These are phyloP conservation scores for Meghimatium bilineatum DNA, from an alignment of 2,888 invertebrate genomes.

Conservation along the genomic window DNA sequence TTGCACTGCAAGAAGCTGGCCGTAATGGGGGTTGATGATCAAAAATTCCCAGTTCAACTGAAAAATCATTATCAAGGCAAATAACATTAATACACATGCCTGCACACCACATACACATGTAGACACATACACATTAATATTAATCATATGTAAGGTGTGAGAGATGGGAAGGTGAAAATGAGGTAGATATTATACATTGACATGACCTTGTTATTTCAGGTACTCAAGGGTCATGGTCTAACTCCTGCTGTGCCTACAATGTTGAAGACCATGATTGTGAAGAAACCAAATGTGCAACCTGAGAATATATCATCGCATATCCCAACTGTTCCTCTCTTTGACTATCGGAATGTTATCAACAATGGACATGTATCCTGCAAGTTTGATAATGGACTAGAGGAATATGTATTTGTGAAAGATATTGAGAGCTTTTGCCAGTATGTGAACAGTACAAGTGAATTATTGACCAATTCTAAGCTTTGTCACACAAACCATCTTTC, in stretches of 20 bases:
- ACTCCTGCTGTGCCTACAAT: constrained; percentile 54
- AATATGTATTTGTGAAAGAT: constrained; percentile 57
- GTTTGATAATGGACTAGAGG: constrained; percentile 55
- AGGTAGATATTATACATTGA: not conserved
- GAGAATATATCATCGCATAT: not conserved
- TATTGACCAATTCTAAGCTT: not conserved
- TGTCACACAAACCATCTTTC: not conserved
- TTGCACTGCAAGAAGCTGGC: no score
- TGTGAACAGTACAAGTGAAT: not conserved
- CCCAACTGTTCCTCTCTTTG: constrained; percentile 41
- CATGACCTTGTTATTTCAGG: constrained; percentile 49
- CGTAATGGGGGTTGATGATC: no score
- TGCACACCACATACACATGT: not conserved
- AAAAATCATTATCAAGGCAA: no score
- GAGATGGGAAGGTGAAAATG: no score
- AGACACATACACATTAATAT: no score
- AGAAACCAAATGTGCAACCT: not conserved
- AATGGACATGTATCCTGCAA: constrained; percentile 49
- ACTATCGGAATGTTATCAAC: constrained; percentile 38
- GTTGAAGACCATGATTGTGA: constrained; percentile 53
- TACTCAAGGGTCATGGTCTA: constrained; percentile 52
- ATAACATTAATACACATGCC: no score
- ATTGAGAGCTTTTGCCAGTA: constrained; percentile 53
- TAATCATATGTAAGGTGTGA: no score
- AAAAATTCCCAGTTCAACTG: no score